Conservation (phyloP, 2,888 invertebrate genomes). For the Xestobium rufovillosum region DNA sequence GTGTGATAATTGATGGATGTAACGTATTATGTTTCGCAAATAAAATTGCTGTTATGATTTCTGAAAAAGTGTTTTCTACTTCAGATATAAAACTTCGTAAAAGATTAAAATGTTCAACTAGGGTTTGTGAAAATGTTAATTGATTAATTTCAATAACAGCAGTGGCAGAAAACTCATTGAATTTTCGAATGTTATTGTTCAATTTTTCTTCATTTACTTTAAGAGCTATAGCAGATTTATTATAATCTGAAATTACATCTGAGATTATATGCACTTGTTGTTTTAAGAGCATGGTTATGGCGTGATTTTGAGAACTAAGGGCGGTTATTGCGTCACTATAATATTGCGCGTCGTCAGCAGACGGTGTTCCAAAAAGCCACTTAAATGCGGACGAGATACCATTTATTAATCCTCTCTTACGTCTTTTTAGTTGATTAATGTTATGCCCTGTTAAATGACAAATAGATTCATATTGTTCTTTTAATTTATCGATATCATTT, state of each 20-base stretch:
- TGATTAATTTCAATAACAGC: too few relatives aligned
- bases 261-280: conserved; percentile 1
- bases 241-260: neutral
- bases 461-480: neutral
- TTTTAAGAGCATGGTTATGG: neutral
- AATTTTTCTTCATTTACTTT: conserved; percentile 1
- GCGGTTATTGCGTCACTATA: neutral
- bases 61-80: neutral
- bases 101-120: neutral
- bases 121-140: too few relatives aligned
- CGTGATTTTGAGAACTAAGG: neutral
- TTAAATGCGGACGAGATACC: neutral
- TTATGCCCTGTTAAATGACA: neutral
- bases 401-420: neutral
- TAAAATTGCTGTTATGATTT: neutral
- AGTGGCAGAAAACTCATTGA: neutral
- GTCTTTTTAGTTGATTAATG: too few relatives aligned
- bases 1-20: neutral
- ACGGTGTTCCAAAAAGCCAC: neutral
- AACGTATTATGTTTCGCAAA: neutral
- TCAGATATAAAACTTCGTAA: neutral
- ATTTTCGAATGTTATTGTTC: neutral
- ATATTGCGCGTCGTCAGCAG: conserved; percentile 1
- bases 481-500: too few relatives aligned
- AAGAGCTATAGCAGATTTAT: neutral